Percentiles rank a stretch among this genome's conserved stretches.
phyloP scores from a whole-genome alignment of 2,797 vertebrate genomes.

The Pogonophryne albipinna region DNA sequence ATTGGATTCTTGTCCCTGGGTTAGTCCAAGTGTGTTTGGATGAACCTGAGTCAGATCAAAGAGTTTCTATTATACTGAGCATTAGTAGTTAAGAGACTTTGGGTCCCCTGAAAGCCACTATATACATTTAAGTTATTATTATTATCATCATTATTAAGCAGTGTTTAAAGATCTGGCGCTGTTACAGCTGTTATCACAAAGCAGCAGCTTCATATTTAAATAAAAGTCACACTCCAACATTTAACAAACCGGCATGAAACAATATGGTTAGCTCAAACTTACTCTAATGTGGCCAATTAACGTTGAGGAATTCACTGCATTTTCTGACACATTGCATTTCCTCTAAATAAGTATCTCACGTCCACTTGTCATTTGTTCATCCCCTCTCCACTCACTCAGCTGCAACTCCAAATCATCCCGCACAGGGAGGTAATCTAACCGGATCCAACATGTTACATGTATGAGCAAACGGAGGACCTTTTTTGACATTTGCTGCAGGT shows the following conservation, averaged over 20 bases:
- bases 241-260: not conserved
- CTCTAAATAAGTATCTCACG: not conserved
- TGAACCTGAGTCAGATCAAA: conserved; percentile 22
- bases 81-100: too few relatives aligned
- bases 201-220: conserved; percentile 32
- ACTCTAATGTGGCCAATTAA: not conserved
- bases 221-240: conserved; percentile 13
- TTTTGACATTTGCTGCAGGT: not conserved
- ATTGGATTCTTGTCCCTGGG: conserved; percentile 47
- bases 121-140: too few relatives aligned
- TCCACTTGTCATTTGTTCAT: conserved; percentile 19
- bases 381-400: not conserved
- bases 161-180: not conserved
- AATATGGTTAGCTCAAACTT: not conserved
- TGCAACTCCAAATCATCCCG: conserved; percentile 13
- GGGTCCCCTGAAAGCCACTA: too few relatives aligned
- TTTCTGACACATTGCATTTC: conserved; percentile 6
- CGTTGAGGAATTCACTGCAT: not conserved
- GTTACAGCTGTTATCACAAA: conserved; percentile 19
- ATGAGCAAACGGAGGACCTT: not conserved
- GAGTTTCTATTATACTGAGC: conserved; percentile 21
- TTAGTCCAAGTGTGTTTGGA: conserved; percentile 27
- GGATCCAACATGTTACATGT: not conserved
- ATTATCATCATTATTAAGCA: not conserved
- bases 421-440: conserved; percentile 4